Base-by-base conservation (phyloP, 23 tunicate species). In the Ascidia mentula region DNA sequence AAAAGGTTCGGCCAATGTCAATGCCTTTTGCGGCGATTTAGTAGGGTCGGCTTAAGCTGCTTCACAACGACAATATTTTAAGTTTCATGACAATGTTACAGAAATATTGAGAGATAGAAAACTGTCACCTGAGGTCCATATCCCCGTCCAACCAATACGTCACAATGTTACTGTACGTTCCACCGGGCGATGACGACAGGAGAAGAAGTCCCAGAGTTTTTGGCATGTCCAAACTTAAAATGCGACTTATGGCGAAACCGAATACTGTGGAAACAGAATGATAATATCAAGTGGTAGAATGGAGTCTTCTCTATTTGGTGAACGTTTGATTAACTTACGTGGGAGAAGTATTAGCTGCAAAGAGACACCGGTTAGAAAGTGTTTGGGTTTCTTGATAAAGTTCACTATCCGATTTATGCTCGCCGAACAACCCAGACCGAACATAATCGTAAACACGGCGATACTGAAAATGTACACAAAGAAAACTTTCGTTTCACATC, bases 121-220 rank as follows among this genome's bases (percentile, higher is more conserved):
- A n/a, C n/a, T n/a, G n/a, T n/a, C n/a, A 84, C 88, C 88, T 84
- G 15, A 84, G 60, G 8, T 78, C 77, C 88, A 84, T 84, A 45
- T 84, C 88, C 17, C 76, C 88, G 22, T 77, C 82, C 36, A 84
- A 35, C 88, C 88, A 84, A 34, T 84, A 84, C 1, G 88, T 35
- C 0, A 84, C 69, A 18, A 84, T 72, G 37, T 84, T 84, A 20
- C 76, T 60, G 40, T 38, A 75, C 5, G 77, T 69, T 18, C 88
- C 88, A 5, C 88, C 88, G 12, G 88, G 88, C 28, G 82, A 84
- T 31, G 82, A 38, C 40, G 79, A 36, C 18, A 36, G 79, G 22
- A 75, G 36, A 34, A 75, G 36, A 30, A 75, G n/a, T 37, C 40
- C 79, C 18, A 75, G 18, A n/a, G 79, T 37, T 40, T 75, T 37